phyloP scores from a whole-genome alignment of 2,797 vertebrate species.

The Okamejei kenojei region DNA sequence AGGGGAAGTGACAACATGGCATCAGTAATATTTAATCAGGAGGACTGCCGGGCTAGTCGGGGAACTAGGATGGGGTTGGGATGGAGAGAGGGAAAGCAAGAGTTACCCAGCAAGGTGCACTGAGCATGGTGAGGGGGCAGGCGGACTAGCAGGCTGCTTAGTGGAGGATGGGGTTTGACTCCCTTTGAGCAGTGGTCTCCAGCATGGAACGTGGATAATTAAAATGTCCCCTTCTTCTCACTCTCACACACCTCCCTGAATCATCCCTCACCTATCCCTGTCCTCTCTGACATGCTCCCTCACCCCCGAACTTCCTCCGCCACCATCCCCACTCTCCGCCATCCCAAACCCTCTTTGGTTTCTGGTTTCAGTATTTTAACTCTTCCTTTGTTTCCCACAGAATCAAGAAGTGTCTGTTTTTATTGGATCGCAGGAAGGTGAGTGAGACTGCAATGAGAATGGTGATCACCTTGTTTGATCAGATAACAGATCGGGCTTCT shows the following conservation, averaged over 20 bases:
- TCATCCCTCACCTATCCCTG: too few relatives aligned
- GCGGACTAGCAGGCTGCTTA: background rate
- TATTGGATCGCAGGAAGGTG: slow-evolving; percentile 14
- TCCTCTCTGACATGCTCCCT: too few relatives aligned
- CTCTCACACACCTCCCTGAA: background rate
- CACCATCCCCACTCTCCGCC: background rate
- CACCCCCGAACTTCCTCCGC: too few relatives aligned
- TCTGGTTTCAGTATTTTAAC: background rate
- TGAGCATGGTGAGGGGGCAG: background rate
- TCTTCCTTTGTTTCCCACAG: background rate
- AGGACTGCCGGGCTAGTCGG: too few relatives aligned
- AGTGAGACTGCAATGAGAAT: background rate
- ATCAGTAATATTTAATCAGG: too few relatives aligned
- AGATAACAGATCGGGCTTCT: background rate
- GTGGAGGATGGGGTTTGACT: background rate
- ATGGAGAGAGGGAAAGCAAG: too few relatives aligned
- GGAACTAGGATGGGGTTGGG: too few relatives aligned
- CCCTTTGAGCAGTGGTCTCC: background rate
- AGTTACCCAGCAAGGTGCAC: too few relatives aligned
- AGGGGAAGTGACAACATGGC: too few relatives aligned
- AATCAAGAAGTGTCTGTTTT: slow-evolving; percentile 35
- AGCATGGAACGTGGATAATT: background rate
- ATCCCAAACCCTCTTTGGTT: background rate
- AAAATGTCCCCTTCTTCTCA: background rate
- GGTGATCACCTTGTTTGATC: background rate